These are phyloP conservation scores for Salarias fasciatus DNA, from an alignment of 2,797 vertebrate species.

Conservation along the genomic window DNA sequence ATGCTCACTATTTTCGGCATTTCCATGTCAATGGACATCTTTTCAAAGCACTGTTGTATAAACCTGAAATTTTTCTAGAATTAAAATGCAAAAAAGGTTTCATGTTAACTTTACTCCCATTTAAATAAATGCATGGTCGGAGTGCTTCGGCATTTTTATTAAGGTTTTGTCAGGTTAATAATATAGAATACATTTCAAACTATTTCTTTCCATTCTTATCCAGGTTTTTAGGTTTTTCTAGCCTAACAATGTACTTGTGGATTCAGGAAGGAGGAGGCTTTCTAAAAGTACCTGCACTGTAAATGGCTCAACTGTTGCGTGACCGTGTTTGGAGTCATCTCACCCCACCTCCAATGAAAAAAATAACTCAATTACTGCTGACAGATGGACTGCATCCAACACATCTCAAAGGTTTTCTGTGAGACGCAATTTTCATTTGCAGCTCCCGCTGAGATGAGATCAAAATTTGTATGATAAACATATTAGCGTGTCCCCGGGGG, in stretches of 20 bases:
- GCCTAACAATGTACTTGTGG: conserved; percentile 84
- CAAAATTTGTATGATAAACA: conserved; percentile 96
- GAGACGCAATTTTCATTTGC: conserved; percentile 88
- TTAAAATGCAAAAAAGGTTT: too few relatives aligned
- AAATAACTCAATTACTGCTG: conserved; percentile 87
- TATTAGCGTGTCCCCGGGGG: conserved; percentile 87
- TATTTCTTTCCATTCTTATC: too few relatives aligned
- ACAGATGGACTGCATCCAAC: conserved; percentile 90
- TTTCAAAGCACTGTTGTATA: too few relatives aligned
- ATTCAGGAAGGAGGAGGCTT: conserved; percentile 79
- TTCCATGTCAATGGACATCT: too few relatives aligned
- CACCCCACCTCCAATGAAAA: conserved; percentile 5
- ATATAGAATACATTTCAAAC: too few relatives aligned
- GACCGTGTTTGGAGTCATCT: conserved; percentile 78
- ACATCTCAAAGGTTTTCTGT: conserved; percentile 92
- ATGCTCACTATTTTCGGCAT: too few relatives aligned
- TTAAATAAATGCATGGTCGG: too few relatives aligned
- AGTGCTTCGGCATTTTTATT: too few relatives aligned
- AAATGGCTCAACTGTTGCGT: conserved; percentile 85
- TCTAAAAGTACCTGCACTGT: conserved; percentile 61
- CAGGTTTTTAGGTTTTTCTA: conserved; percentile 34
- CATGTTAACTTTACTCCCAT: too few relatives aligned
- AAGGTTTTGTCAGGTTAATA: too few relatives aligned
- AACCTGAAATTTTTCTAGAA: too few relatives aligned
- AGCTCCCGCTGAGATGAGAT: conserved; percentile 88